Conservation (phyloP, 2,113 vertebrate genomes). For the Podarcis cretensis region DNA sequence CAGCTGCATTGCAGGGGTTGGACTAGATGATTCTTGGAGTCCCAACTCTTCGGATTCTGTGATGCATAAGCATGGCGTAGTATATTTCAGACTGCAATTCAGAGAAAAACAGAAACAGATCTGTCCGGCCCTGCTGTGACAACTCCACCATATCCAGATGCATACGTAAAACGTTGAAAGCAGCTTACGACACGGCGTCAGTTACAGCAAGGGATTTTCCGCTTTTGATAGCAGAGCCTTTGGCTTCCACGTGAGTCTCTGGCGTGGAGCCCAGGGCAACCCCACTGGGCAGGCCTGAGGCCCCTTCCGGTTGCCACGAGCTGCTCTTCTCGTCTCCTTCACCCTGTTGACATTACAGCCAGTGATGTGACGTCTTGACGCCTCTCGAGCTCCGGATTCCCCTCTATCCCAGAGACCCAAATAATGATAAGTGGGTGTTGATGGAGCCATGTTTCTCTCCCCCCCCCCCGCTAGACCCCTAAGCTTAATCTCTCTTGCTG, state of each 20-base stretch:
- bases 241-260: background rate
- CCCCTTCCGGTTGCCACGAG: accelerated
- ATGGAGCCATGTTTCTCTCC: background rate
- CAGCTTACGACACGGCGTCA: too few relatives aligned
- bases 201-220: background rate
- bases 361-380: conserved; percentile 26
- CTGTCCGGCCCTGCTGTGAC: too few relatives aligned
- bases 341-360: conserved; percentile 6
- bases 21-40: too few relatives aligned
- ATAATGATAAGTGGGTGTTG: conserved; percentile 17
- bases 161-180: too few relatives aligned
- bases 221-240: too few relatives aligned
- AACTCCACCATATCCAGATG: too few relatives aligned
- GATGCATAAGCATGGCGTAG: too few relatives aligned
- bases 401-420: conserved; percentile 24
- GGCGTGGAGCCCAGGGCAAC: accelerated
- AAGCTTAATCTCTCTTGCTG: conserved; percentile 6
- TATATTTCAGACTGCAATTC: too few relatives aligned
- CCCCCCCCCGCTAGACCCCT: background rate
- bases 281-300: background rate
- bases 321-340: background rate
- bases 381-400: conserved; percentile 36
- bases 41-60: too few relatives aligned
- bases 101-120: too few relatives aligned
- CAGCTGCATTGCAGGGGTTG: too few relatives aligned